Evolutionary conservation across 2,888 invertebrate genomes (phyloP), one percentile per base, ranked within the genome.

Genomic region (Bombylius major): DNA sequence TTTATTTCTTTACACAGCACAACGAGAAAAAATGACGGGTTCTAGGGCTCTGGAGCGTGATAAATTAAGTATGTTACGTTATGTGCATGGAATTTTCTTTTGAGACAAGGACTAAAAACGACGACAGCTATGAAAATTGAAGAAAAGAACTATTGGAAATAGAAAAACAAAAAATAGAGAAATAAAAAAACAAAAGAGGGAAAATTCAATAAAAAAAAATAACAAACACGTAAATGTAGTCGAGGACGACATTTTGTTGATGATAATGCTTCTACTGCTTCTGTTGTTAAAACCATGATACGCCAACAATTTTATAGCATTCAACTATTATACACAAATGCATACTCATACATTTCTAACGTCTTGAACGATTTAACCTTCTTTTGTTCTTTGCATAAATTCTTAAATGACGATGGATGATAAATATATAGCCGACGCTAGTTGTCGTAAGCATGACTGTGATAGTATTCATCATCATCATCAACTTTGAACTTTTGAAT

Each of bases 1-100:
- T 23, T 23, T 3, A 23, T 23, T 23, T 23, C 23, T 23, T 23
- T 23, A 23, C 23, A 23, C 23, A 23, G 23, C 23, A 23, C 23
- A 23, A 23, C 23, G 23, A 23, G 23, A 56, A 59, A 59, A 58
- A 60, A 59, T 57, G 56, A 59, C 53, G 58, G 55, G 53, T 54
- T 56, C 56, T 58, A 51, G 54, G 58, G 60, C 57, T 53, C 53
- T 47, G 53, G 56, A 60, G 58, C 60, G 60, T 60, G 60, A 60
- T 60, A 60, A 60, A 60, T 60, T 58, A n/a, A n/a, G n/a, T n/a
- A 58, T 56, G 54, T 60, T 60, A 56, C 58, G 56, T 60, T 58
- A 58, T 60, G 58, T 60, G 60, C 58, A 58, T 52, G 55, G 55
- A 58, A 60, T 60, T 53, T 54, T 56, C 56, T 53, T 54, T 53